These are phyloP conservation scores for Cotesia chilonis DNA, from an alignment of 1,140 invertebrate species.

Conservation along the genomic window DNA sequence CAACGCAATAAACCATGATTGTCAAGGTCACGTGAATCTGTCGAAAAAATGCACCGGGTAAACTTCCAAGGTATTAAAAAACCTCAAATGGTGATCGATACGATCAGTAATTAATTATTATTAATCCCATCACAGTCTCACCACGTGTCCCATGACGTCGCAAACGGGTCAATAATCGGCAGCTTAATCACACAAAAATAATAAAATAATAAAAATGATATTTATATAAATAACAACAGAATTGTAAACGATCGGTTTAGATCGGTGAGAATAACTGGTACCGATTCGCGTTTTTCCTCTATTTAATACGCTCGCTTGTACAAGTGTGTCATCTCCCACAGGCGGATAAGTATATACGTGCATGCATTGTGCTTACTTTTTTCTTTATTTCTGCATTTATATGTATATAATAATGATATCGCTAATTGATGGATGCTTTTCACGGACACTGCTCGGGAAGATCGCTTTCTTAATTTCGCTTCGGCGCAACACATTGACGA, in stretches of 20 bases:
- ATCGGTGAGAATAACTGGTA: slow-evolving; percentile 21
- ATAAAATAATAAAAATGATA: not conserved
- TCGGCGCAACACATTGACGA: not conserved
- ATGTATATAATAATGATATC: not conserved
- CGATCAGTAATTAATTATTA: slow-evolving; percentile 14
- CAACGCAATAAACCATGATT: not conserved
- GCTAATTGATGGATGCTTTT: not conserved
- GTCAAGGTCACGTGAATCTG: slow-evolving; percentile 30
- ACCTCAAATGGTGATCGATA: not conserved
- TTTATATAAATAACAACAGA: not conserved
- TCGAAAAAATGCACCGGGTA: slow-evolving; percentile 25
- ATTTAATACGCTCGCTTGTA: slow-evolving; percentile 42
- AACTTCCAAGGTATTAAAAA: slow-evolving; percentile 8
- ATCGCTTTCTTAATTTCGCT: slow-evolving; percentile 37
- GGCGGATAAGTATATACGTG: slow-evolving; percentile 9
- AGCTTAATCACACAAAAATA: too few species aligned
- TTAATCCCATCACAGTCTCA: slow-evolving; percentile 4
- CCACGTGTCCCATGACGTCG: slow-evolving; percentile 32
- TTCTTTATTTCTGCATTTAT: not conserved
- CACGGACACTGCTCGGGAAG: slow-evolving; percentile 9
- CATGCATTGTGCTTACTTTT: not conserved
- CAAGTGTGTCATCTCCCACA: slow-evolving; percentile 34
- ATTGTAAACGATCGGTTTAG: slow-evolving; percentile 11
- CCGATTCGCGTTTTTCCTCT: slow-evolving; percentile 36
- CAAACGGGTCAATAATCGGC: not conserved